Evolutionary conservation across 2,113 vertebrate genomes (phyloP), one percentile per base, ranked within the genome.

Genomic region (Osmerus mordax): DNA sequence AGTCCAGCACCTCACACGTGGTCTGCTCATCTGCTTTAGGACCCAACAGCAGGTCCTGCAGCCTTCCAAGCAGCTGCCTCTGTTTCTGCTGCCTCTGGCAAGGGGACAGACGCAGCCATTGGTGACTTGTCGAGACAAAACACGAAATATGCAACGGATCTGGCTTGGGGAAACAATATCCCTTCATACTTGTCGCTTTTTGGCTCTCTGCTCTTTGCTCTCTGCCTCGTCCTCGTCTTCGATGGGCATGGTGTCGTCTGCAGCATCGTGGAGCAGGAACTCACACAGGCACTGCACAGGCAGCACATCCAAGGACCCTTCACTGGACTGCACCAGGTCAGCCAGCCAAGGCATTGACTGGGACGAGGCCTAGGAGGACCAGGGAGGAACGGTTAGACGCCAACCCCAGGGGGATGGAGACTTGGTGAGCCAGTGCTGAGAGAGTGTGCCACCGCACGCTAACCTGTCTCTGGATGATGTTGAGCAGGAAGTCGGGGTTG

Each of bases 271-370:
- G 71, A 99, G 91, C 52, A 99, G 90, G 77, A 99, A 99, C 76
- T 99, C 97, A 65, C 97, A 99, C 25, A 99, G 92, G 80, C 97
- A 99, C 85, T 99, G 97, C 80, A 99, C 97, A 0, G 97, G 97
- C 14, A 99, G 92, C 78, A 99, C 97, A 0, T 99, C 97, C 89
- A 99, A 86, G 32, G 97, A 99, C 0, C 97, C 97, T 79, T 99
- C 97, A 0, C 97, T 99, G 76, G 97, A 98, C 89, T 98, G 97
- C 25, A 99, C 97, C 81, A 99, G 87, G 78, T 99, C 97, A 0
- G 97, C 97, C 84, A 99, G 86, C 97, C 97, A 99, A 0, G 97
- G 97, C 97, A 99, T 99, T 54, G 97, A 99, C 88, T 99, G 97
- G 0, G 97, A 99, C 0, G 97, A 99, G 9, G 95, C 96, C 97